phyloP scores from a whole-genome alignment of 92 coral and sea anemone species.

The Virgularia gustaviana region DNA sequence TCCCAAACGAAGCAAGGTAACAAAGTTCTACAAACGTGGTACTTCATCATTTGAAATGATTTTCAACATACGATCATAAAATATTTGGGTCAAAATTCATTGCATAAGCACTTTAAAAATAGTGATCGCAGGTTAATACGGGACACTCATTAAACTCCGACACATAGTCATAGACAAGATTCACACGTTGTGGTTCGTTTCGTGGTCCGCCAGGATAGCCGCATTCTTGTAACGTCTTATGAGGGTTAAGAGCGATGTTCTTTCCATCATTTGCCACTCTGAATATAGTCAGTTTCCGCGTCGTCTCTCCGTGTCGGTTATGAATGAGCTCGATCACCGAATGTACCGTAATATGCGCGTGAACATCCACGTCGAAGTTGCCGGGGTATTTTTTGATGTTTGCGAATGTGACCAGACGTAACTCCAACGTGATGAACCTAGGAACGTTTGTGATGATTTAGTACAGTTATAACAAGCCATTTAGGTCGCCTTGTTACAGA shows the following conservation, averaged over 20 bases:
- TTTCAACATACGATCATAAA: no score
- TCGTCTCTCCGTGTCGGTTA: conserved; percentile 79
- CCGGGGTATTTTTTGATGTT: conserved; percentile 85
- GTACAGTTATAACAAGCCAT: not conserved
- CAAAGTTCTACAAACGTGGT: no score
- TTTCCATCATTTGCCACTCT: conserved; percentile 68
- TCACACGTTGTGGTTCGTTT: conserved; percentile 81
- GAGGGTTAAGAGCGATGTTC: conserved; percentile 67
- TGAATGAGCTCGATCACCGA: conserved; percentile 64
- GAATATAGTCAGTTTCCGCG: conserved; percentile 67
- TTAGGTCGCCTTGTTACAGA: not conserved
- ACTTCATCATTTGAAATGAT: no score
- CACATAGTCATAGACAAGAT: conserved; percentile 78
- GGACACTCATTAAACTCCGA: conserved; percentile 95
- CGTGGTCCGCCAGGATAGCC: conserved; percentile 89
- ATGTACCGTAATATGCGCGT: conserved; percentile 76
- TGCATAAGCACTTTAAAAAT: conserved; percentile 62
- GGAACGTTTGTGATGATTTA: no score
- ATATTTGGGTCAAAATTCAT: no score
- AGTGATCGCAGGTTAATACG: conserved; percentile 87
- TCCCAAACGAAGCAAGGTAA: no score
- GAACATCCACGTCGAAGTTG: conserved; percentile 82
- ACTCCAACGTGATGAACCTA: conserved; percentile 82
- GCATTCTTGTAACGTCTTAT: conserved; percentile 72
- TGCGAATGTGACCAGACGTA: conserved; percentile 81